Percentiles rank a stretch among this genome's conserved stretches.
Evolutionary conservation across 2,797 vertebrate species (phyloP).

Genomic region (Microhierax caerulescens): DNA sequence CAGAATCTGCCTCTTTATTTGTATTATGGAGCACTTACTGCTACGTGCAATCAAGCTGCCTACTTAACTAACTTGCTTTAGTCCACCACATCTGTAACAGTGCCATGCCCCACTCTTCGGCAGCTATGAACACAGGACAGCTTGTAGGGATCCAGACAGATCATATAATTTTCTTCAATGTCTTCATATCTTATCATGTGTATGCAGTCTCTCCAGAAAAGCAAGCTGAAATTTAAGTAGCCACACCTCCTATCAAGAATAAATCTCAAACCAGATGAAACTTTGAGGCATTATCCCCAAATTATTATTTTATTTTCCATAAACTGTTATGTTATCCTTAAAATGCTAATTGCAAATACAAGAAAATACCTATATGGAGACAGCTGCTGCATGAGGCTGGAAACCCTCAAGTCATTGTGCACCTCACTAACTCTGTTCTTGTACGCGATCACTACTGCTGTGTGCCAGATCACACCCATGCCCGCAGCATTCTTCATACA

Average conservation of each 20-base stretch:
- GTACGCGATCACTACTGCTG: neutral
- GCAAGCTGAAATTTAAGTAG: neutral
- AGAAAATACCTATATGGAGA: neutral
- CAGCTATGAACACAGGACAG: neutral
- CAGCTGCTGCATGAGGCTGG: neutral
- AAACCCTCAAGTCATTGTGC: neutral
- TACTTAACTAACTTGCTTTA: neutral
- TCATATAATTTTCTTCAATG: neutral
- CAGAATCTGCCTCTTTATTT: neutral
- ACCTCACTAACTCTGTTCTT: neutral
- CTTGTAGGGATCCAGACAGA: neutral
- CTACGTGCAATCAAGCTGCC: neutral
- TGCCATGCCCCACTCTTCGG: neutral
- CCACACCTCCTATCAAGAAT: neutral
- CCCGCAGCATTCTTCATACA: neutral
- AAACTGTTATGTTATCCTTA: neutral
- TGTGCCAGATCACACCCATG: neutral
- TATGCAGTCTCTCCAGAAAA: neutral
- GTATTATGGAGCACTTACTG: neutral
- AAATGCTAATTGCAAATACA: neutral
- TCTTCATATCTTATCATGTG: neutral
- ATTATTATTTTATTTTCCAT: neutral
- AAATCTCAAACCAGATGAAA: neutral
- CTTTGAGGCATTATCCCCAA: neutral
- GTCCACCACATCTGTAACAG: neutral